Percentiles rank a stretch among this genome's conserved stretches.
These are phyloP conservation scores for Salarias fasciatus DNA, from an alignment of 2,797 vertebrate species.

Conservation along the genomic window DNA sequence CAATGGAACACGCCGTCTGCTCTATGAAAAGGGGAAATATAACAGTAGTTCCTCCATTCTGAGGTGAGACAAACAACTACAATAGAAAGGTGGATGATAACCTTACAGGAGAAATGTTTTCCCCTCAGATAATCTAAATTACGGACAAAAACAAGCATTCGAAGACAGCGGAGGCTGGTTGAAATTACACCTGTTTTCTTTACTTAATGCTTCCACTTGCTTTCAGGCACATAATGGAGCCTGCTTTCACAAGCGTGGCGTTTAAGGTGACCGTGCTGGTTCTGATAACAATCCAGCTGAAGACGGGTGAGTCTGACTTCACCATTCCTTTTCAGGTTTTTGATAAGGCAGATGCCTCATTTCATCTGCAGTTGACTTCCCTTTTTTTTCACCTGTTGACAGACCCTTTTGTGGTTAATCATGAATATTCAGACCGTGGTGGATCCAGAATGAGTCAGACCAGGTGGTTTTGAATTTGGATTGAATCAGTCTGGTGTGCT, in stretches of 20 bases:
- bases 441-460: neutral
- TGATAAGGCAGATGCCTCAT: neutral
- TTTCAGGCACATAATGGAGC: slow-evolving; percentile 61
- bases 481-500: slow-evolving; percentile 12
- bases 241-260: slow-evolving; percentile 20
- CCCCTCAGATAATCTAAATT: neutral
- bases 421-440: neutral
- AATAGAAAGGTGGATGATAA: neutral
- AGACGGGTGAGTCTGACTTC: slow-evolving; percentile 73
- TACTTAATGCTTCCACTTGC: slow-evolving; percentile 8
- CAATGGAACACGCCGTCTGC: neutral
- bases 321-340: neutral
- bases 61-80: slow-evolving; percentile 1
- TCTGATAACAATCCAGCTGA: slow-evolving; percentile 50
- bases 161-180: neutral
- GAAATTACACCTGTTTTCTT: slow-evolving; percentile 5
- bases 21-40: neutral
- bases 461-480: slow-evolving; percentile 11
- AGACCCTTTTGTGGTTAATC: neutral
- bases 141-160: neutral
- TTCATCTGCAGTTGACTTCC: neutral
- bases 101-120: neutral
- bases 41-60: neutral
- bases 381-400: neutral
- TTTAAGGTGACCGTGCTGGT: slow-evolving; percentile 54